Base-by-base conservation (phyloP, 2,113 vertebrate genomes). In the Melanocharis versteri region DNA sequence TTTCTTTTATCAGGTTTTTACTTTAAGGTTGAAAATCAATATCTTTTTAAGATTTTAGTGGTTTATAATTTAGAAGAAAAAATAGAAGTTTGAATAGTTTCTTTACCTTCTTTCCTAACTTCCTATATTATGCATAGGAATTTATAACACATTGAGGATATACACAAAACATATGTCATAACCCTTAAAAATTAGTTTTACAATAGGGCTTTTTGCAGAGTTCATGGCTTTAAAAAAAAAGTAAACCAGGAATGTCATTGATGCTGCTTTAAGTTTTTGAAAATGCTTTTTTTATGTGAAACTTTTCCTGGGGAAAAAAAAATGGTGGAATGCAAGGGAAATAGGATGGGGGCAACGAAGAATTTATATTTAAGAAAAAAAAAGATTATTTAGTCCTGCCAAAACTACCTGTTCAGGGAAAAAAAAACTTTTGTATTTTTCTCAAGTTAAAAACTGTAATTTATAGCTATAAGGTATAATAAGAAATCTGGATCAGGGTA, bases 1-100 rank as follows among this genome's bases (percentile, higher is more conserved):
- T 82, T 95, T 65, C 42, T 71, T 95, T 89, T 93, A 58, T 56
- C n/a, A 50, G 3, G 14, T n/a, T 91, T 96, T 93, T 50, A n/a
- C 61, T 85, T 89, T 15, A 57, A 51, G 8, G 8, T 56, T 93
- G 69, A 91, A 22, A 73, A 57, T 54, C 66, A 90, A 6, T 16
- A 58, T 81, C 12, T 53, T 88, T 80, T 89, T 75, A 93, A 76
- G 75, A 56, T 87, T 64, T n/a, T 81, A 47, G 23, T 20, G 8
- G 7, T 31, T 51, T 86, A 35, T 65, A 51, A 54, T 47, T 92
- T 77, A 72, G 65, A 84, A 22, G 33, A 42, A 85, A 53, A 75
- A 82, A 39, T 5, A 39, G 21, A 93, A 47, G 8, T 83, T 91
- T 35, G 37, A 85, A 14, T 35, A 50, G 42, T 61, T 95, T 69